Conservation (phyloP, 2,888 invertebrate genomes). For the Hemithea aestivaria region DNA sequence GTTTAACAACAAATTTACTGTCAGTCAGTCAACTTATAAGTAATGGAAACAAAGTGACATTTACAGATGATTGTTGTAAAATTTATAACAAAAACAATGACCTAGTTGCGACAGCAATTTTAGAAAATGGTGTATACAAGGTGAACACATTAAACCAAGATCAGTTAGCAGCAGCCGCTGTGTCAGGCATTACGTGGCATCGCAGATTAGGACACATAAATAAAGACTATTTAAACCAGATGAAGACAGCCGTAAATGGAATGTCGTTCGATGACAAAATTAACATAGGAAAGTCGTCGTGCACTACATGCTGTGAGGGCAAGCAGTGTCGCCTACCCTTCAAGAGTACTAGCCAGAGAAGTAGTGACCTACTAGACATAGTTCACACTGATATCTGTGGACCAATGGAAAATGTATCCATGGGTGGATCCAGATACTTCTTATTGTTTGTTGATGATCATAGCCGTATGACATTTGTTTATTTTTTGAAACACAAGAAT, state of each 20-base stretch:
- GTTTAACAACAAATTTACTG: no score
- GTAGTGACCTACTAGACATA: slow-evolving; percentile 6
- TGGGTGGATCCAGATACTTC: slow-evolving; percentile 20
- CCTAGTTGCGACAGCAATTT: no score
- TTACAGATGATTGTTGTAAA: no score
- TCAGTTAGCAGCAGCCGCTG: slow-evolving; percentile 23
- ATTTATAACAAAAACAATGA: no score
- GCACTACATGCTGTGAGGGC: slow-evolving; percentile 11
- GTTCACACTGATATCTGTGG: slow-evolving; percentile 17
- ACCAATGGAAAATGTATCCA: slow-evolving; percentile 9
- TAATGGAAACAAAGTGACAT: no score
- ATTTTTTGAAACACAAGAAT: slow-evolving; percentile 11
- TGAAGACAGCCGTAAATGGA: neutral
- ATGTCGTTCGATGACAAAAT: neutral
- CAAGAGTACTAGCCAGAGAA: slow-evolving; percentile 6
- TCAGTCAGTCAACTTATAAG: no score
- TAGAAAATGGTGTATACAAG: neutral
- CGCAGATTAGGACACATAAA: slow-evolving; percentile 2
- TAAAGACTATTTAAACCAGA: neutral
- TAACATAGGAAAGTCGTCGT: neutral
- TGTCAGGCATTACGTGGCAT: slow-evolving; percentile 25
- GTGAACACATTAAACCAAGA: neutral
- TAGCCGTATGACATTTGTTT: slow-evolving; percentile 20
- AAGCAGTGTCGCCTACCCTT: slow-evolving; percentile 23
- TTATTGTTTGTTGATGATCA: slow-evolving; percentile 24